Base-by-base conservation (phyloP, 2,888 invertebrate species). In the Mythimna albipuncta region DNA sequence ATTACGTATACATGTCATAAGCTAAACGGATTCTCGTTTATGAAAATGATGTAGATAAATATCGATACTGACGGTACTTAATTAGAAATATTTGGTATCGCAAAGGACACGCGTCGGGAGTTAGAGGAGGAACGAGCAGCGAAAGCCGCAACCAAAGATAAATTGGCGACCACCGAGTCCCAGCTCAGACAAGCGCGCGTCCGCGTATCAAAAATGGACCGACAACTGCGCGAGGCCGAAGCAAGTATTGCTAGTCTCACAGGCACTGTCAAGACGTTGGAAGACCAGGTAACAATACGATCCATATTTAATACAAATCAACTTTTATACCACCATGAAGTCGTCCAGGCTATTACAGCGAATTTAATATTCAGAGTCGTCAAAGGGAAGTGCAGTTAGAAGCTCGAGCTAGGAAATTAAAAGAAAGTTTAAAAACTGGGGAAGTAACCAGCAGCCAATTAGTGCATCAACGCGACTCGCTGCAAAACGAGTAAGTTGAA, bases 331-430 rank as follows among this genome's bases (percentile, higher is more conserved):
- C 2, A 52, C 6, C 0, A 0, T 52, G 1, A 21, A 62, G 19
- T 10, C 2, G 0, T 54, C 65, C 32, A 63, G 1, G 19, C 62
- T 55, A 58, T n/a, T 68, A 6, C 68, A 63, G 11, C 2, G 19
- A 26, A 38, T 63, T 64, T 68, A 13, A 41, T 65, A 41, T 68
- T 65, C 57, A 96, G 96, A 95, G 93, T 83, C 95, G 95, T 52
- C 96, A 95, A 89, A 92, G 87, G 81, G 96, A 96, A 90, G 91
- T 93, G 6, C 94, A 94, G 59, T 79, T 96, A 68, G 96, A 96
- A 90, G 93, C 95, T 54, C 92, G 94, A 26, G 96, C 96, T 47
- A 91, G 96, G 72, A 96, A 96, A 86, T 86, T 95, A 76, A 95
- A 93, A 84, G 96, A 96, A 84, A 92, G 93, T 35, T 83, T 96